These are phyloP conservation scores for Neoaliturus tenellus DNA, from an alignment of 2,888 invertebrate species.

Conservation along the genomic window DNA sequence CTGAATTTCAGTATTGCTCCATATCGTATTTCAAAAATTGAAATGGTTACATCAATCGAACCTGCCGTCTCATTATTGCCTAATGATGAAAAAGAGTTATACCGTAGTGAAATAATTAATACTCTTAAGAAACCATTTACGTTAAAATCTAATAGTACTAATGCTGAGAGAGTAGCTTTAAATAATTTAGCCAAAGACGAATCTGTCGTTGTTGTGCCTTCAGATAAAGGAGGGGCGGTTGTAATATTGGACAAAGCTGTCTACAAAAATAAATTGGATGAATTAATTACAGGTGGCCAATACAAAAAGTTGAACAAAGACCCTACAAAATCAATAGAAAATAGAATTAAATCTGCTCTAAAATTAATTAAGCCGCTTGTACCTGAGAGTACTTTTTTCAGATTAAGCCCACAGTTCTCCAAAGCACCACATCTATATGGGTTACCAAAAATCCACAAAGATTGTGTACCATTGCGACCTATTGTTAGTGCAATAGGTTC, in stretches of 20 bases:
- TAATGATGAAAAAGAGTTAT: background rate
- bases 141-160: background rate
- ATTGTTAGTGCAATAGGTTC: background rate
- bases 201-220: background rate
- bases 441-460: background rate
- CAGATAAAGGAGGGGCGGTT: background rate
- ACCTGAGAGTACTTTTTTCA: background rate
- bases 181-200: background rate
- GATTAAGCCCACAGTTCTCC: background rate
- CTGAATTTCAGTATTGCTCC: slow-evolving; percentile 4
- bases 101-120: background rate
- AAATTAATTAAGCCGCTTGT: background rate
- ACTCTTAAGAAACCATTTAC: background rate
- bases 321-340: background rate
- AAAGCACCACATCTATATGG: background rate
- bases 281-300: background rate
- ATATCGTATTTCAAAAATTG: background rate
- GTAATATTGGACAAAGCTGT: background rate
- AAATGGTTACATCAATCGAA: background rate
- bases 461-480: background rate
- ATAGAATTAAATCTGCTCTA: background rate
- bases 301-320: background rate
- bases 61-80: background rate
- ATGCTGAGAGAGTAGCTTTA: background rate
- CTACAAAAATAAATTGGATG: background rate